These are phyloP conservation scores for Cepaea nemoralis DNA, from an alignment of 1,140 invertebrate genomes.

Conservation along the genomic window DNA sequence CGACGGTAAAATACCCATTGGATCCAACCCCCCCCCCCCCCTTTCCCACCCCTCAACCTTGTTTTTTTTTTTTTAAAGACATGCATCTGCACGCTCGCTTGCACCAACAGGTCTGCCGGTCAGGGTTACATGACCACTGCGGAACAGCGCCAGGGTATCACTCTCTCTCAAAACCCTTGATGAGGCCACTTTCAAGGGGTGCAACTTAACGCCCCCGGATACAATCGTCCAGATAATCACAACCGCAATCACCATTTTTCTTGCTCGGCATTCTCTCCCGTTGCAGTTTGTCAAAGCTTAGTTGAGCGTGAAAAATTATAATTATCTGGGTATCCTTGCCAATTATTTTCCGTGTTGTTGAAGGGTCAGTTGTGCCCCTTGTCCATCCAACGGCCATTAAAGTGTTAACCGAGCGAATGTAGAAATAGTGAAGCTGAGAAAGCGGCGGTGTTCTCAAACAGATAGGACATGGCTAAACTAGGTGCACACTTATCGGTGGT, in stretches of 20 bases:
- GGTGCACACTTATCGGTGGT: no score
- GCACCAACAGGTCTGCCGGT: no score
- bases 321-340: background rate
- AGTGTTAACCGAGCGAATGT: no score
- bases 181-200: background rate
- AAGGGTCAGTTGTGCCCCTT: background rate
- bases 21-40: no score
- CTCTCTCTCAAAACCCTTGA: background rate
- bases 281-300: background rate
- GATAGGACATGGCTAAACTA: no score
- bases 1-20: no score
- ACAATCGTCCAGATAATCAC: background rate
- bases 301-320: constrained; percentile 19
- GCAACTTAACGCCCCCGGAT: background rate
- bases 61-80: no score
- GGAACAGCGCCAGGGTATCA: background rate
- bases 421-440: no score
- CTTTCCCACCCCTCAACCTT: no score
- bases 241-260: background rate
- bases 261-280: background rate
- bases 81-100: no score
- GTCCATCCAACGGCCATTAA: background rate
- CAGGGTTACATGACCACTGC: background rate
- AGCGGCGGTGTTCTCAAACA: no score
- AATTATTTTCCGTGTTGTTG: background rate